Evolutionary conservation across 2,113 vertebrate genomes (phyloP), one percentile per base, ranked within the genome.

Genomic region (Gymnogyps californianus): DNA sequence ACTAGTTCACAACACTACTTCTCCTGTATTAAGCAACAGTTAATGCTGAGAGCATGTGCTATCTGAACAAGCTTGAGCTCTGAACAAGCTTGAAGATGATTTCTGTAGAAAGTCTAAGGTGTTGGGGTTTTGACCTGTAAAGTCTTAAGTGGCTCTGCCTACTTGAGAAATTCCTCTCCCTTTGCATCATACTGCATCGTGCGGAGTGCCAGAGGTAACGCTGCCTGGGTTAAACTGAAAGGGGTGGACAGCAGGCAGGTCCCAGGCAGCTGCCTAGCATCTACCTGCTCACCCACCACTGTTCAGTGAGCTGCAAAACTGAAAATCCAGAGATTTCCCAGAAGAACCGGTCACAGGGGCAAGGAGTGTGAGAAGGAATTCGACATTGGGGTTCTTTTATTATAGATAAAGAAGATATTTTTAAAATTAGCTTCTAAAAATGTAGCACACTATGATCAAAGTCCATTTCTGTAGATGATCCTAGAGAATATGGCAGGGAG

Each of bases 91-190:
- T 16, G 77, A 66, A 83, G 82, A 88, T 2, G 52, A 57, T 54
- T 93, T 94, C 93, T 86, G 66, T 72, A 71, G 91, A 74, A 85
- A 90, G 57, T 57, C 49, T 58, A 79, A 96, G 96, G 92, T 96
- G 96, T 88, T 93, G 93, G 70, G 4, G 69, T 97, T 96, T 93
- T 95, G 92, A 94, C 93, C 90, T 96, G 94, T 57, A 93, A 96
- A 93, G 87, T 36, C 87, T 87, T 64, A 83, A 96, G 90, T 44
- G 83, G 67, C 83, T 88, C 85, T 92, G 93, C 82, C 90, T 91
- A 49, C 90, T 90, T 75, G 67, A 94, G 88, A 92, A 94, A 97
- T 97, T 94, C 95, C 72, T 93, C 85, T 93, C 71, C 67, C 79
- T 95, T 96, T 95, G 95, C 88, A 94, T 92, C 93, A 96, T 42